Percentiles rank a stretch among this genome's conserved stretches.
Conservation (phyloP, 1,140 invertebrate species). For the Sipha flava region DNA sequence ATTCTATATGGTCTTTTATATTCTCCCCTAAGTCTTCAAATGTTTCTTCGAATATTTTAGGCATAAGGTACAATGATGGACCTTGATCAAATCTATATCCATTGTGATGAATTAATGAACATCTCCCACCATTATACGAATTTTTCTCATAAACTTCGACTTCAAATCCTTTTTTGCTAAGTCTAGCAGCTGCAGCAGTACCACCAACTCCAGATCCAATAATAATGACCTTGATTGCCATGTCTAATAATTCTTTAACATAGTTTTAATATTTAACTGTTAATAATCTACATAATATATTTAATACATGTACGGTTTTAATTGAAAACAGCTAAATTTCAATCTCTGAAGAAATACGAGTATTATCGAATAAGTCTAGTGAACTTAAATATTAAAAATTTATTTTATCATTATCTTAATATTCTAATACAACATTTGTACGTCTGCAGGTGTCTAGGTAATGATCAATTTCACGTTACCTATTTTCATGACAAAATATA, state of each 20-base stretch:
- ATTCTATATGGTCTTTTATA: background rate
- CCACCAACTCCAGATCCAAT: background rate
- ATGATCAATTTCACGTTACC: no score
- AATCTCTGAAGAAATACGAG: no score
- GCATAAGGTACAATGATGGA: background rate
- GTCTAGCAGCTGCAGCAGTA: background rate
- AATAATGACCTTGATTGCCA: background rate
- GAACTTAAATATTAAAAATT: no score
- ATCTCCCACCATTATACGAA: background rate
- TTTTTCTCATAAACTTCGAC: background rate
- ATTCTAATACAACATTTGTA: no score
- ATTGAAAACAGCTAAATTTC: no score
- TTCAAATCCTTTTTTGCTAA: constrained; percentile 6
- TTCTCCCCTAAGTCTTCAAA: background rate
- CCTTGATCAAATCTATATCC: background rate
- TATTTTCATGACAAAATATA: no score
- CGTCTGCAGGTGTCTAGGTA: no score
- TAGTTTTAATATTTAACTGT: background rate
- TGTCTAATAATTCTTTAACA: background rate
- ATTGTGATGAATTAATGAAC: background rate
- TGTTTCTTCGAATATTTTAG: background rate
- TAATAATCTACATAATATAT: no score
- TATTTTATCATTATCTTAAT: no score
- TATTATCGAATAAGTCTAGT: no score
- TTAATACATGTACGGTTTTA: no score